Percentiles rank a stretch among this genome's conserved stretches.
These are phyloP conservation scores for Amblyraja radiata DNA, from an alignment of 2,797 vertebrate species.

Conservation along the genomic window DNA sequence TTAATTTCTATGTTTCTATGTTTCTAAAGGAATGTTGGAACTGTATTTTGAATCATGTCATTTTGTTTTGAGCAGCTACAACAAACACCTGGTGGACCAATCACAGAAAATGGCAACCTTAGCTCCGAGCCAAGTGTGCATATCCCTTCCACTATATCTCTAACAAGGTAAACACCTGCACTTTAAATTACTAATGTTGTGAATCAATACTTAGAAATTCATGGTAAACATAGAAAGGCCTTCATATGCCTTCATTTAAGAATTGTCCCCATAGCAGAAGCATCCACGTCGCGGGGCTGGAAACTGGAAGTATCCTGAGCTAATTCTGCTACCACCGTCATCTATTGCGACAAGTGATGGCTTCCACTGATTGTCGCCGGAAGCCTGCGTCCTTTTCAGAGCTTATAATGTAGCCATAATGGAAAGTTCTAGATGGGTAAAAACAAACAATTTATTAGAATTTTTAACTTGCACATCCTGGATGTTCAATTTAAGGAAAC, in stretches of 20 bases:
- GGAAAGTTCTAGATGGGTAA: not conserved
- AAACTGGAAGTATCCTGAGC: too few species aligned
- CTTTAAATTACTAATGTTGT: not conserved
- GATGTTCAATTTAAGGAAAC: not conserved
- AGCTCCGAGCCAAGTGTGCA: slow-evolving; percentile 14
- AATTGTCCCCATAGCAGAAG: too few species aligned
- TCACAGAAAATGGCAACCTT: slow-evolving; percentile 40
- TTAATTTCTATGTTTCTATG: too few species aligned
- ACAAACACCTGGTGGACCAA: slow-evolving; percentile 41
- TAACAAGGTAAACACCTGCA: slow-evolving; percentile 45
- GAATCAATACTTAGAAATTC: not conserved
- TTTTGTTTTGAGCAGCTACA: slow-evolving; percentile 41
- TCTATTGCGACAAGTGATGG: too few species aligned
- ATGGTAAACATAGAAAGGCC: not conserved
- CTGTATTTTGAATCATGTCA: not conserved
- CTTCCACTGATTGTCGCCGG: too few species aligned
- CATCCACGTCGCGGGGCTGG: too few species aligned
- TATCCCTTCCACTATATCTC: slow-evolving; percentile 40
- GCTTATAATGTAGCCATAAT: not conserved
- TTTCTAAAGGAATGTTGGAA: not conserved
- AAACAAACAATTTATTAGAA: not conserved
- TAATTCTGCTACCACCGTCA: too few species aligned
- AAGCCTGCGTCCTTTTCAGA: too few species aligned
- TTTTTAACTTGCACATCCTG: not conserved
- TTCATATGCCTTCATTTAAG: not conserved